Evolutionary conservation across 2,113 vertebrate species (phyloP), one percentile per base, ranked within the genome.

Genomic region (Ciconia maguari): DNA sequence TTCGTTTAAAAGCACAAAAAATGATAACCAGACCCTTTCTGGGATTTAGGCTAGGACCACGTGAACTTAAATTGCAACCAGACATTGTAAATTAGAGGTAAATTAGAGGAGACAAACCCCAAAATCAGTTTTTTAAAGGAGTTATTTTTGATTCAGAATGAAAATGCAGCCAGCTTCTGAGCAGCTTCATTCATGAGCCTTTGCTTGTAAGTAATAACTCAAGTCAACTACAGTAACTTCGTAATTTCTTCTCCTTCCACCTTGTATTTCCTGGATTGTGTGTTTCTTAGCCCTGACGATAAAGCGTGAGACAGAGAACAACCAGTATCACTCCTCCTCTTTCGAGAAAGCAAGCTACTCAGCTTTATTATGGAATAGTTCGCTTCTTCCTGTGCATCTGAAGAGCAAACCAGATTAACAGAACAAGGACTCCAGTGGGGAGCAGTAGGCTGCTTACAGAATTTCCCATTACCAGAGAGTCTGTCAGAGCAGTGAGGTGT

Each of bases 321-420:
- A 85, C 38, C 22, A 81, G 18, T 66, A 41, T 21, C 22, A 26
- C 20, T 61, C 25, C 55, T 77, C 36, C 46, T 55, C 62, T 89
- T 5, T 65, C n/a, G 84, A 70, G 54, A 74, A 90, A 93, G 75
- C 34, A 62, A 74, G 36, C 44, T 87, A 21, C 58, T 89, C 17
- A 19, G 22, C 26, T 68, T 79, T 48, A 54, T 52, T 82, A 49
- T 16, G 42, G 91, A 89, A 76, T 13, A 26, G 65, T 84, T 89
- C 89, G 4, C 58, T 71, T 79, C 81, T 69, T 79, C 57, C 75
- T 66, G 17, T 54, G 71, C 64, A 74, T 80, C 75, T 29, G 60
- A 90, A 91, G 71, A 90, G 42, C 76, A 91, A 89, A 77, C 54
- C 68, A 62, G 64, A 41, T 32, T 95, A 88, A 78, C 83, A 94